Evolutionary conservation across 2,113 vertebrate genomes (phyloP), one percentile per base, ranked within the genome.

Genomic region (Synchiropus splendidus): DNA sequence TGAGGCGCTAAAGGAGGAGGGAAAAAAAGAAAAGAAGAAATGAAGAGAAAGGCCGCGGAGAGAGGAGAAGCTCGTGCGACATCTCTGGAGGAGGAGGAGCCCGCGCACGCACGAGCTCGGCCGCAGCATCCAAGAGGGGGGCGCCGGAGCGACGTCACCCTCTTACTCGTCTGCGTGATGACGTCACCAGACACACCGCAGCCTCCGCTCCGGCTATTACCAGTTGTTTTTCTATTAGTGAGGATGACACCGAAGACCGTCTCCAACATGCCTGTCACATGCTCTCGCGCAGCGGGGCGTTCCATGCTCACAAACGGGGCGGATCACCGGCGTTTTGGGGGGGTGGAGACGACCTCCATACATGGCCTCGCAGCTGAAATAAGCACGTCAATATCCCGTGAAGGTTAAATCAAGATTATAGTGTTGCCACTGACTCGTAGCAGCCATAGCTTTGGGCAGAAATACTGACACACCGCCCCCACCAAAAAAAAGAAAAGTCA

Each of bases 81-180:
- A 78, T 84, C 62, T 79, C 75, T 68, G 70, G 52, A 61, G 50
- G 63, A 61, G 56, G 64, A 61, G 52, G 61, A 61, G 72, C 75
- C 70, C 70, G 72, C 57, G 67, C 56, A 70, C 70, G 56, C 72
- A 78, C 72, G 71, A 84, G 75, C 74, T 67, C 57, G 69, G 72
- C 69, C 77, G 67, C 80, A 81, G 81, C 80, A 82, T 83, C 75
- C 79, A 27, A 9, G 18, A 21, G 34, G n/a, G 13, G 16, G 12
- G 34, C 41, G 48, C 16, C 10, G 51, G 52, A 61, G 47, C 6
- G 18, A 54, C 67, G 70, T 75, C 67, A 81, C 51, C 44, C 55
- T 27, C 55, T 48, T 50, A 31, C 41, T 39, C 14, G 33, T 10
- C 32, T 50, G 58, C 75, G 75, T 72, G 48, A 71, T 79, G 64